phyloP scores from a whole-genome alignment of 2,888 invertebrate species.

The Acleris laterana region DNA sequence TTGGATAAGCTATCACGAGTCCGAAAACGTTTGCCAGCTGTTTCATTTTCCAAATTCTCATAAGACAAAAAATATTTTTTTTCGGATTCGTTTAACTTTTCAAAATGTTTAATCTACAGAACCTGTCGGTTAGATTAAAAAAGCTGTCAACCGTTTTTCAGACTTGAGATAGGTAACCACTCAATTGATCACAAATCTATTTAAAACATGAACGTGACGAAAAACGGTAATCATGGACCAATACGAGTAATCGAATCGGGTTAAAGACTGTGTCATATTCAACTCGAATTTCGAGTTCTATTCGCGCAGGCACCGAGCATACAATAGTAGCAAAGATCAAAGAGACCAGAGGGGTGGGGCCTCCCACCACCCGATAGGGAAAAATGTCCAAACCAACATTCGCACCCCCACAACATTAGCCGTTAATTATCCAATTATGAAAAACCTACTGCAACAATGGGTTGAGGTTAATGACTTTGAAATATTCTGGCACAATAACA shows the following conservation, averaged over 20 bases:
- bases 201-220: no score
- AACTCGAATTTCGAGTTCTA: constrained; percentile 45
- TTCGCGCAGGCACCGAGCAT: constrained; percentile 45
- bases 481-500: constrained; percentile 20
- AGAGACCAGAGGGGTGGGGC: constrained; percentile 52
- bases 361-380: constrained; percentile 56
- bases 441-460: constrained; percentile 41
- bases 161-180: no score
- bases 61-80: no score
- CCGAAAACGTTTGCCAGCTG: no score
- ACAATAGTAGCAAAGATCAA: constrained; percentile 57
- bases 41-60: no score
- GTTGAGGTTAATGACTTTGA: constrained; percentile 31
- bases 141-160: no score
- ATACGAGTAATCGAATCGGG: not conserved
- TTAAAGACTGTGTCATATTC: not conserved
- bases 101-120: no score
- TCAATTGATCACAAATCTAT: no score
- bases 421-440: constrained; percentile 78
- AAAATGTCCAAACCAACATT: constrained; percentile 71
- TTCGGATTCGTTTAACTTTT: no score
- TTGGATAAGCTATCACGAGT: no score
- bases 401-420: constrained; percentile 72
- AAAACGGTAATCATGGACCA: not conserved
- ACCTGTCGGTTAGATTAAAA: no score